A percentile compares a stretch with the other conserved stretches of the same genome.
Conservation (phyloP, 2,888 invertebrate genomes). For the Lycaena phlaeas region DNA sequence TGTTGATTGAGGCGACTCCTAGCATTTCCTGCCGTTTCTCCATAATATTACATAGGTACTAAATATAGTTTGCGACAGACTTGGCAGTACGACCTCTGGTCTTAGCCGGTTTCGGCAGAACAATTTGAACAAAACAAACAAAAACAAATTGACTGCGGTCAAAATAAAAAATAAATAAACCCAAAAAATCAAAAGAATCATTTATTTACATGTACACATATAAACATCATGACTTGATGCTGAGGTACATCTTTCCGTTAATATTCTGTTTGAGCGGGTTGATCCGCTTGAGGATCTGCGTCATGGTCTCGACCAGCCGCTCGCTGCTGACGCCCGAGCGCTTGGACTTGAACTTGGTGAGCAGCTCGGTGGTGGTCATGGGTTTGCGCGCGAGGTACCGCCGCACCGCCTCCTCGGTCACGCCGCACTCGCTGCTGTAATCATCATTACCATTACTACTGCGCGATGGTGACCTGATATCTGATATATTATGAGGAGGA, state of each 20-base stretch:
- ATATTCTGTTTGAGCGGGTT: conserved; percentile 94
- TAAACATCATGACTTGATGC: conserved; percentile 76
- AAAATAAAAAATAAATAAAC: conserved; percentile 1
- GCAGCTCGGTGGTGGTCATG: conserved; percentile 96
- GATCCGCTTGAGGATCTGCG: conserved; percentile 93
- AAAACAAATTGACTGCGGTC: too few relatives aligned
- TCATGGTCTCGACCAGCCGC: conserved; percentile 93
- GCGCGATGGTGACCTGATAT: too few relatives aligned
- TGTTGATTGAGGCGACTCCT: too few relatives aligned
- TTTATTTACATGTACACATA: conserved; percentile 12
- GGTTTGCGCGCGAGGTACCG: conserved; percentile 96
- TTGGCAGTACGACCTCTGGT: too few relatives aligned
- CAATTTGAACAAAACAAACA: too few relatives aligned
- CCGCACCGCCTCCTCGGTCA: conserved; percentile 94
- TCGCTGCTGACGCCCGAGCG: conserved; percentile 92
- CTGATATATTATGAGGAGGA: too few relatives aligned
- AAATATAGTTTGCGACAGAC: too few relatives aligned
- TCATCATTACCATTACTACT: too few relatives aligned
- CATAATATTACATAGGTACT: too few relatives aligned
- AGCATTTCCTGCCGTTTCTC: too few relatives aligned
- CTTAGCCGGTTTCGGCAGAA: too few relatives aligned
- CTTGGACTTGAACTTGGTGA: conserved; percentile 96
- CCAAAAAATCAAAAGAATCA: conserved; percentile 9
- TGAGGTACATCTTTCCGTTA: conserved; percentile 95
- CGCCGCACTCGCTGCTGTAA: conserved; percentile 84